Evolutionary conservation across 2,888 invertebrate genomes (phyloP), one percentile per base, ranked within the genome.

Genomic region (Chymomyza amoena): DNA sequence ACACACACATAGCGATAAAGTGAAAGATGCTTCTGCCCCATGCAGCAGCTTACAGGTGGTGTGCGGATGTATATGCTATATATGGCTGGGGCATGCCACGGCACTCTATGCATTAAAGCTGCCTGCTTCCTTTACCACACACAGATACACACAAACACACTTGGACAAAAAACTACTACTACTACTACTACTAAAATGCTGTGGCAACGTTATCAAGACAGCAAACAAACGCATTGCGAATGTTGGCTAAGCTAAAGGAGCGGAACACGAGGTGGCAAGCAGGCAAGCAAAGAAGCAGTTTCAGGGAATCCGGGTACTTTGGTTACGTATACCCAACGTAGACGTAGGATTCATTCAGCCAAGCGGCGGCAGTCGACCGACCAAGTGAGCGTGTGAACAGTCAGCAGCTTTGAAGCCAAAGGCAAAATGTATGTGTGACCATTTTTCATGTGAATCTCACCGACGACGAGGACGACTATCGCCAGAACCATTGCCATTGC

Each of bases 361-460:
- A n/a, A n/a, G n/a, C n/a, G 68, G 61, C 68, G 67, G 68, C 74
- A 36, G 51, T 51, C 16, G 60, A 32, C 60, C 72, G 60, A 51
- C 66, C 72, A 73, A 76, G 77, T 71, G 72, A 75, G 73, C 79
- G 75, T 79, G 83, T 79, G 78, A 80, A 80, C 81, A 80, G 81
- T 80, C 80, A 80, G 80, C 81, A 80, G 80, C 77, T 80, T 80
- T 80, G 54, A 68, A 73, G 80, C 80, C 80, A 75, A 79, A 76
- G 81, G 85, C 83, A 70, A 72, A 77, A 77, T 80, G 75, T 78
- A 81, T 81, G 80, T 83, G 76, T 75, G 84, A 75, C 75, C 81
- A 84, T 85, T 85, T 85, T 86, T 84, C 84, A 86, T 79, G 72
- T 69, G 54, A 77, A 74, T 66, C 63, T 51, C 15, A 32, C 36